A percentile compares a stretch with the other conserved stretches of the same genome.
These are phyloP conservation scores for Tricholaema leucomelas DNA, from an alignment of 2,113 vertebrate genomes.

Conservation along the genomic window DNA sequence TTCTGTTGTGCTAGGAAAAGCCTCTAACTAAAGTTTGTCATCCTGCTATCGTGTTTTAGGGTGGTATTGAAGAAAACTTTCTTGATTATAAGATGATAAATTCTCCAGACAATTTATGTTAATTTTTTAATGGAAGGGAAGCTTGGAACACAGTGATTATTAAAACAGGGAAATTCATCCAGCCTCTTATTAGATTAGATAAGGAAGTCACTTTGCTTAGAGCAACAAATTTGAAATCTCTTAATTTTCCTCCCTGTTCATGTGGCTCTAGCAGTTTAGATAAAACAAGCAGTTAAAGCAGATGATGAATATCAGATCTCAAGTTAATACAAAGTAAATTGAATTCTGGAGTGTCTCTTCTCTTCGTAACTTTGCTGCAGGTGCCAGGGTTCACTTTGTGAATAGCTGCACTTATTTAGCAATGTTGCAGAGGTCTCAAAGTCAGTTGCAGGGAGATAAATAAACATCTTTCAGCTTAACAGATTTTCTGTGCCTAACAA, in stretches of 20 bases:
- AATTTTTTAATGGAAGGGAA: conserved; percentile 76
- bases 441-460: conserved; percentile 54
- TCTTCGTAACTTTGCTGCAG: conserved; percentile 68
- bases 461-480: conserved; percentile 37
- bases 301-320: conserved; percentile 75
- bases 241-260: conserved; percentile 76
- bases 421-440: conserved; percentile 2
- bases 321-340: conserved; percentile 78
- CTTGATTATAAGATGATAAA: conserved; percentile 68
- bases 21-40: not conserved
- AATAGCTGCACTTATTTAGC: conserved; percentile 65
- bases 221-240: conserved; percentile 82
- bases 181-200: conserved; percentile 79
- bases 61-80: conserved; percentile 54
- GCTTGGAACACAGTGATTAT: conserved; percentile 76
- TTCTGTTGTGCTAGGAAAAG: not conserved
- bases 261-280: conserved; percentile 77
- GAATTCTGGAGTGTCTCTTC: conserved; percentile 73
- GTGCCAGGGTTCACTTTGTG: conserved; percentile 70
- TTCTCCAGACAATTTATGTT: conserved; percentile 75
- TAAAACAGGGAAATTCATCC: conserved; percentile 78
- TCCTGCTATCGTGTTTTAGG: conserved; percentile 26
- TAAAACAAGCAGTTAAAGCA: conserved; percentile 77
- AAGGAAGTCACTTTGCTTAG: conserved; percentile 80
- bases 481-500: conserved; percentile 43